Evolutionary conservation across 2,888 invertebrate genomes (phyloP).

Genomic region (Lasioglossum marginatum): DNA sequence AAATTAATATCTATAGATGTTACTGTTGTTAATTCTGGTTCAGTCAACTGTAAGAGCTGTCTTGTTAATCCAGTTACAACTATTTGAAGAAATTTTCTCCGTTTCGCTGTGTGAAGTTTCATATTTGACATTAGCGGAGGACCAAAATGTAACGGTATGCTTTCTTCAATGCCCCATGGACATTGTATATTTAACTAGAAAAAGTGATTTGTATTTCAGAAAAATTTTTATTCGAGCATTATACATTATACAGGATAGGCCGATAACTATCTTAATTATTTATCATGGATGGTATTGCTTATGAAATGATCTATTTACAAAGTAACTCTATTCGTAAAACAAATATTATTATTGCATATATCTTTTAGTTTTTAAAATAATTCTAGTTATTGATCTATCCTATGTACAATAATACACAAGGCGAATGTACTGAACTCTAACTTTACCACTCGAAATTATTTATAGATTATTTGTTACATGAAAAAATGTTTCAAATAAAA

Average conservation of each 20-base stretch:
- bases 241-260: constrained; percentile 9
- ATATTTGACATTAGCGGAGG: constrained; percentile 93
- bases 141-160: constrained; percentile 91
- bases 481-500: neutral
- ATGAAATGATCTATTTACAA: neutral
- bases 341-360: neutral
- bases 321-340: neutral
- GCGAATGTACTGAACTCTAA: neutral
- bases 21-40: constrained; percentile 85
- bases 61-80: constrained; percentile 87
- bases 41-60: constrained; percentile 82
- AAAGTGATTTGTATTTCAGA: constrained; percentile 32
- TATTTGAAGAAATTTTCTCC: constrained; percentile 94
- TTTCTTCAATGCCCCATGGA: constrained; percentile 91
- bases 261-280: neutral
- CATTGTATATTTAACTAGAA: constrained; percentile 89
- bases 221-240: constrained; percentile 17
- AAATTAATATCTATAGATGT: constrained; percentile 88
- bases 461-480: neutral
- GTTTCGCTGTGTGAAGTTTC: constrained; percentile 93
- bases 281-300: neutral
- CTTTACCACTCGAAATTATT: neutral
- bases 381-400: neutral
- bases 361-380: neutral
- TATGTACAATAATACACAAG: neutral